These are phyloP conservation scores for Lacerta agilis DNA, from an alignment of 2,797 vertebrate species.

Conservation along the genomic window DNA sequence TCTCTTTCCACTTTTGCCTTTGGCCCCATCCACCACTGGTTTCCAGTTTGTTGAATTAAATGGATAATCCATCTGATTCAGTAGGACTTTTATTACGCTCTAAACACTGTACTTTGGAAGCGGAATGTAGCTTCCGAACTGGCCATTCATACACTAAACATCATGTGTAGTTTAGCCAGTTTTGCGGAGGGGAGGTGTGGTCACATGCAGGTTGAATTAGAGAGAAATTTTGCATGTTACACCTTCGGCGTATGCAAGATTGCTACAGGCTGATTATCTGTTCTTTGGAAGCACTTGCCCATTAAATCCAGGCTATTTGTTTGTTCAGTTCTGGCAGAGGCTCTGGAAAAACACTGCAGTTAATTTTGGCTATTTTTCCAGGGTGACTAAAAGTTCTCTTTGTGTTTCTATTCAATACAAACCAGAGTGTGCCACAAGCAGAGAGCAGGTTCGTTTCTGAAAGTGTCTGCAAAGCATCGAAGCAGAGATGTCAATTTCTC, in stretches of 20 bases:
- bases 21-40: no score
- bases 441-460: slow-evolving; percentile 3
- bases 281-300: background rate
- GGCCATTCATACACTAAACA: background rate
- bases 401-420: background rate
- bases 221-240: background rate
- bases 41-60: no score
- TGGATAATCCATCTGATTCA: no score
- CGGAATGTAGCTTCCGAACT: background rate
- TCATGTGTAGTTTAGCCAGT: background rate
- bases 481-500: background rate
- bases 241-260: background rate
- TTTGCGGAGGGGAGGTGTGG: background rate
- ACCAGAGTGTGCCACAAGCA: background rate
- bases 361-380: slow-evolving; percentile 16
- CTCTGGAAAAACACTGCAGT: slow-evolving; percentile 23
- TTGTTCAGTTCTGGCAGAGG: slow-evolving; percentile 6
- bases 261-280: background rate
- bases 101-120: no score
- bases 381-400: slow-evolving; percentile 7
- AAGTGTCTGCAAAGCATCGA: background rate
- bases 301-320: background rate
- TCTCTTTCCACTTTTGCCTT: no score
- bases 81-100: no score
- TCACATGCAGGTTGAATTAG: background rate